Evolutionary conservation across 2,797 vertebrate species (phyloP), one percentile per base, ranked within the genome.

Genomic region (Sitta carolinensis): DNA sequence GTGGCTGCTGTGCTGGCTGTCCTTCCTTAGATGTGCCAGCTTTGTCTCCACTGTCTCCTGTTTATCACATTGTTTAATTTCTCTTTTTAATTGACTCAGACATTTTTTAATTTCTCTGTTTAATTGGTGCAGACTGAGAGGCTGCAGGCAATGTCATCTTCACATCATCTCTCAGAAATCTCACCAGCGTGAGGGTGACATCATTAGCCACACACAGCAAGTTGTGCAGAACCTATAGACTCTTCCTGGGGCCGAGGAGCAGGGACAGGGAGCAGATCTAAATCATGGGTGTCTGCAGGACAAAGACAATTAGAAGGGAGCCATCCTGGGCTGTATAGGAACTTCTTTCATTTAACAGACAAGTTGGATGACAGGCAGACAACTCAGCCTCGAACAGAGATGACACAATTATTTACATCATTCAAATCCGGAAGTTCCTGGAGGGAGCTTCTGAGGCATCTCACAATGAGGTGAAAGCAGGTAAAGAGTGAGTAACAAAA

Each of bases 21-120:
- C 84, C 94, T 87, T 87, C 75, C 66, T 62, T 4, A 45, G 40
- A 21, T 18, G 45, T 17, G 55, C 3, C 32, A 89, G 62, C 79
- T 81, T 54, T 68, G 54, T 48, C 87, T 94, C 78, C 73, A 10
- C 23, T 55, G 36, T 55, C 84, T 89, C 42, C 63, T 82, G 51
- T 86, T 95, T 90, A 84, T 73, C 87, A 73, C 74, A 86, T 76
- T 84, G 77, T 94, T 89, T 94, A 83, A 93, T 96, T 96, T 93
- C 76, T 97, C 91, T 93, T 87, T 91, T 92, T 94, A 95, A 96
- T 93, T 94, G 94, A 80, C 51, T 95, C 89, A 78, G 92, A 87
- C 89, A 40, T 85, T 93, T 93, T 93, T 96, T 94, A 95, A 96
- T 94, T 97, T 92, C 96, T 92, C 68, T 78, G 92, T 86, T 92